Conservation (phyloP, 2,888 invertebrate species). For the Ellobium chinense region DNA sequence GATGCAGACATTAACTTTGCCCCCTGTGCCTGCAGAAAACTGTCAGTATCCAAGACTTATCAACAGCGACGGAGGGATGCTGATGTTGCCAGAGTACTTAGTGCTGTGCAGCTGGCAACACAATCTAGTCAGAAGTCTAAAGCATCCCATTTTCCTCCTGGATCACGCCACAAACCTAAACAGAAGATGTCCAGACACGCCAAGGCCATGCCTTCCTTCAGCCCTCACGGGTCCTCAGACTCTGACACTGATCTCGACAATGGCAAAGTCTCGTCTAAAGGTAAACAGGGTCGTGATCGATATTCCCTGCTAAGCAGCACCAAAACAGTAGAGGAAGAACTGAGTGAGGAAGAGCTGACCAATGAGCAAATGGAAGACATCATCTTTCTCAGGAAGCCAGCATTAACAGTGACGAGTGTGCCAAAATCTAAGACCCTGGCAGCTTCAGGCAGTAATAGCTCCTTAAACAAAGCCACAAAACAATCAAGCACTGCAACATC, state of each 20-base stretch:
- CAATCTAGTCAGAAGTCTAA: neutral
- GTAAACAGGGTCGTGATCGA: neutral
- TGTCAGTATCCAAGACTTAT: constrained; percentile 1
- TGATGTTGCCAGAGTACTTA: constrained; percentile 19
- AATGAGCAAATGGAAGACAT: constrained; percentile 48
- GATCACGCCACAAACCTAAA: constrained; percentile 34
- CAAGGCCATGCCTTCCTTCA: constrained; percentile 41
- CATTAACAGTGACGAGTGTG: neutral
- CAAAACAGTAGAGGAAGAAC: constrained; percentile 48
- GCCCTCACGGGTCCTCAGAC: constrained; percentile 47
- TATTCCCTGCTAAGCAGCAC: constrained; percentile 23
- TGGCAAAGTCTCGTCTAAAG: neutral
- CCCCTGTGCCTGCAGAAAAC: constrained; percentile 30
- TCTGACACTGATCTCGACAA: constrained; percentile 26
- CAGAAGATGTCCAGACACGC: constrained; percentile 27
- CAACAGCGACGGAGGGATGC: constrained; percentile 5
- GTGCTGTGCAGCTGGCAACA: constrained; percentile 9
- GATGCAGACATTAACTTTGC: constrained; percentile 33
- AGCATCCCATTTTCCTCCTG: constrained; percentile 15
- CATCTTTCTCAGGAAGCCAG: constrained; percentile 43
- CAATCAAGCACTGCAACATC: neutral
- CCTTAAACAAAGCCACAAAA: neutral
- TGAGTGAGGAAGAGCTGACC: constrained; percentile 46
- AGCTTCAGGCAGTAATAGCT: neutral
- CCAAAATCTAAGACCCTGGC: neutral